phyloP scores from a whole-genome alignment of 1,140 invertebrate genomes.

The Brachionus angularis region DNA sequence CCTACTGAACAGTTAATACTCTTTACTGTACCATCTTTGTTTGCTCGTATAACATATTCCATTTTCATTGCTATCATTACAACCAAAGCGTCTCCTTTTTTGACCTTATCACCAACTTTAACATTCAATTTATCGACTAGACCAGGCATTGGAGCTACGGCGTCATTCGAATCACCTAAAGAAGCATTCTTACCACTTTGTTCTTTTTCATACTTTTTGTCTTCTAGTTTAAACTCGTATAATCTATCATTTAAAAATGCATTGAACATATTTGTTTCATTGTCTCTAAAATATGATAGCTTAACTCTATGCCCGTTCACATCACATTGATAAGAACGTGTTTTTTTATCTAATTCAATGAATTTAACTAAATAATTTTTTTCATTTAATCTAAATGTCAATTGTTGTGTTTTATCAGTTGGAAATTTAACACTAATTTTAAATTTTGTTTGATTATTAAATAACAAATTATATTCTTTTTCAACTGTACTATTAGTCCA shows the following conservation, averaged over 20 bases:
- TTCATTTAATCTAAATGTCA: constrained; percentile 4
- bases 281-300: constrained; percentile 24
- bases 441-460: constrained; percentile 8
- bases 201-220: constrained; percentile 56
- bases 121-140: constrained; percentile 86
- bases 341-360: background rate
- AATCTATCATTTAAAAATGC: constrained; percentile 54
- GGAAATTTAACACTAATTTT: constrained; percentile 28
- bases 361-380: constrained; percentile 5
- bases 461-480: constrained; percentile 20
- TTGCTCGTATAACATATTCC: constrained; percentile 63
- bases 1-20: constrained; percentile 34
- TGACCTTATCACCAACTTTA: constrained; percentile 70
- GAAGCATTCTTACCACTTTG: constrained; percentile 42
- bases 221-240: constrained; percentile 54
- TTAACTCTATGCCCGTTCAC: constrained; percentile 38
- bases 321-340: constrained; percentile 26
- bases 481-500: constrained; percentile 3
- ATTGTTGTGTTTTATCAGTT: background rate
- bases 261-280: constrained; percentile 27
- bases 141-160: constrained; percentile 87
- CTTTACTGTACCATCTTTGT: constrained; percentile 14
- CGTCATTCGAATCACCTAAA: constrained; percentile 56
- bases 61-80: constrained; percentile 99
- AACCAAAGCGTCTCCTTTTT: constrained; percentile 75